Evolutionary conservation across 2,888 invertebrate genomes (phyloP).

Genomic region (Yponomeuta cagnagella): DNA sequence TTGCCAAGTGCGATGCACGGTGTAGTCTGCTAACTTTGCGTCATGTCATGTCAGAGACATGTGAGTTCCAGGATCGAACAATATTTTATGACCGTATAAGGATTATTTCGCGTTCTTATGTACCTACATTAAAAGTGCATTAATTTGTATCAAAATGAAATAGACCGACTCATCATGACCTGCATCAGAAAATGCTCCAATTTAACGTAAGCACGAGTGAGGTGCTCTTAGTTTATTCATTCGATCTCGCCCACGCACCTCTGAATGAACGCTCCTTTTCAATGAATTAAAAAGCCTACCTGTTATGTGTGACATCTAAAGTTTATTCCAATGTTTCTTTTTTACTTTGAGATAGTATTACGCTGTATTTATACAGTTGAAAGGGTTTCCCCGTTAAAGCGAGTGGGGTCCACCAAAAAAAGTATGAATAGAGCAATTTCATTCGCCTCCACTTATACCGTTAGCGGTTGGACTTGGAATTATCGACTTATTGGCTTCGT

Average conservation of each 20-base stretch:
- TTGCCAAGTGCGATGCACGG: no score
- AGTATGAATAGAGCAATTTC: background rate
- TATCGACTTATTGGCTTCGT: background rate
- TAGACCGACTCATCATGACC: background rate
- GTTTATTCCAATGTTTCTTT: background rate
- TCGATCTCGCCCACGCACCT: conserved; percentile 5
- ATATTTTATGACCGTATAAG: background rate
- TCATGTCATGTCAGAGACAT: no score
- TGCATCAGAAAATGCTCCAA: conserved; percentile 9
- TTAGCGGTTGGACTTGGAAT: conserved; percentile 2
- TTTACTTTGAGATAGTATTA: background rate
- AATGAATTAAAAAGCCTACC: conserved; percentile 1
- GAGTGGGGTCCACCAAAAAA: background rate
- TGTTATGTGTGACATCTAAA: background rate
- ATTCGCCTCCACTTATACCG: background rate
- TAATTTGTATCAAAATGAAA: background rate
- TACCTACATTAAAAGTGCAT: background rate
- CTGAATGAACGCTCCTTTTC: conserved; percentile 9
- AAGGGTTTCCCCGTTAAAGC: background rate
- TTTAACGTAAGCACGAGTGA: background rate
- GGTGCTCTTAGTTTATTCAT: conserved; percentile 12
- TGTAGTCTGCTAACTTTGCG: no score
- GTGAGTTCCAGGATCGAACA: no score
- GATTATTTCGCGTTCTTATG: background rate
- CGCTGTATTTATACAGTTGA: background rate